These are phyloP conservation scores for Vombatus ursinus DNA, from an alignment of 2,113 vertebrate species.

Conservation along the genomic window DNA sequence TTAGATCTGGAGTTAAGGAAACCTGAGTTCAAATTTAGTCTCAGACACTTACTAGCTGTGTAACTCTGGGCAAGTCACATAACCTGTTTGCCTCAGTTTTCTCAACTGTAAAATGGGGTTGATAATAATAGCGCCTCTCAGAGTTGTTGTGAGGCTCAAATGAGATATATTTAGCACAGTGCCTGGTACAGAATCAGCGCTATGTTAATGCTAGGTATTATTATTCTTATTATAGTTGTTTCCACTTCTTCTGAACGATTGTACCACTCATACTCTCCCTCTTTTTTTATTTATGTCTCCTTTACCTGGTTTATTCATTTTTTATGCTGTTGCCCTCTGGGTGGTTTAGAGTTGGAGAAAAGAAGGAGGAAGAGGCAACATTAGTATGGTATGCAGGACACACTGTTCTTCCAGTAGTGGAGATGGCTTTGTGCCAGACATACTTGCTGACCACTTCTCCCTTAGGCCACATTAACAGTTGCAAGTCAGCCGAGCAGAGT, in stretches of 20 bases:
- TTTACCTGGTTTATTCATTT: background rate
- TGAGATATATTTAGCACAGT: background rate
- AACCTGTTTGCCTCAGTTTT: background rate
- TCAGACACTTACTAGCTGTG: background rate
- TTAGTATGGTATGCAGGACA: background rate
- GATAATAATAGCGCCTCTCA: background rate
- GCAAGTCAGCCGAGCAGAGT: background rate
- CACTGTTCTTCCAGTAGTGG: background rate
- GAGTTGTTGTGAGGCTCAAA: background rate
- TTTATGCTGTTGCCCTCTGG: slow-evolving; percentile 13
- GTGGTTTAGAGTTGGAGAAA: background rate
- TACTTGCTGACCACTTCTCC: background rate
- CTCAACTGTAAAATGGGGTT: background rate
- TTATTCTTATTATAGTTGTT: background rate
- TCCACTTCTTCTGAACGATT: slow-evolving; percentile 34
- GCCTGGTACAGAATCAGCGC: background rate
- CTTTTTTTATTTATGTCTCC: background rate
- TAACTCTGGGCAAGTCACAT: background rate
- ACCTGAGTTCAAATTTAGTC: background rate
- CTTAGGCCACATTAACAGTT: background rate
- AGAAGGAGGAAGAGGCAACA: background rate
- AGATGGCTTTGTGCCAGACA: background rate
- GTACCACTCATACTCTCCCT: background rate
- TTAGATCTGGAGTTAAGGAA: background rate
- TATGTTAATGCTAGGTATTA: background rate